Base-by-base conservation (phyloP, 2,888 invertebrate genomes). In the Zhengitettix transpicula region DNA sequence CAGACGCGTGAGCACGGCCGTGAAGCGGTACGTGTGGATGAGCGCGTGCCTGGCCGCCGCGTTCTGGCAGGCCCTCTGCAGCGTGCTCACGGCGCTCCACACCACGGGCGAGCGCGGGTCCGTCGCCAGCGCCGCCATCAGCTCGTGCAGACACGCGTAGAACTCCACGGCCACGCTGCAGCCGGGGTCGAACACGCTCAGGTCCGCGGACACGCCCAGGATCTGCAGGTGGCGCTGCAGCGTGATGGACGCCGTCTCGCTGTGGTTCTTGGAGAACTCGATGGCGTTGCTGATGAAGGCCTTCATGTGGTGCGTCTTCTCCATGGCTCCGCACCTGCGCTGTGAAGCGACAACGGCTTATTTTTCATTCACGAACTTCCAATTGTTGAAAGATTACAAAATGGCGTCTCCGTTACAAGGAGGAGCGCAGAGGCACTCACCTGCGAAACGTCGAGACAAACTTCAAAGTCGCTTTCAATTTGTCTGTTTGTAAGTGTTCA, bases 1-100 rank as follows among this genome's bases (percentile, higher is more conserved):
- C 42, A 85, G 68, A 64, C 79, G 73, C 1, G 84, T 76, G 55
- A 87, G 69, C 61, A 82, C 77, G 40, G 84, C 84, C 69, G 84
- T 75, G 69, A 85, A 86, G 68, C 84, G 83, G 67, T 84, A 86
- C 0, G 81, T 84, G 66, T 84, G 81, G 42, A 83, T 82, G 0
- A 87, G 73, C 1, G 81, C 81, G 67, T 79, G 75, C 64, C 81
- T 75, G 1, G 84, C 82, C 56, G 77, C 76, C 0, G 79, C 73
- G 67, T 85, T 84, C 62, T 78, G 78, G 64, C 81, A 80, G 7
- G 81, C 82, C 59, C 80, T 77, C 17, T 79, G 75, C 41, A 86
- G 71, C 52, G 84, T 82, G n/a, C 81, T 80, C 0, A 86, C 73
- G 8, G 81, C 81, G 15, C 78, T 78, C 85, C 85, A 85, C 47